A percentile compares a stretch with the other conserved stretches of the same genome.
Evolutionary conservation across 2,888 invertebrate species (phyloP).

Genomic region (Drosophila phalerata): DNA sequence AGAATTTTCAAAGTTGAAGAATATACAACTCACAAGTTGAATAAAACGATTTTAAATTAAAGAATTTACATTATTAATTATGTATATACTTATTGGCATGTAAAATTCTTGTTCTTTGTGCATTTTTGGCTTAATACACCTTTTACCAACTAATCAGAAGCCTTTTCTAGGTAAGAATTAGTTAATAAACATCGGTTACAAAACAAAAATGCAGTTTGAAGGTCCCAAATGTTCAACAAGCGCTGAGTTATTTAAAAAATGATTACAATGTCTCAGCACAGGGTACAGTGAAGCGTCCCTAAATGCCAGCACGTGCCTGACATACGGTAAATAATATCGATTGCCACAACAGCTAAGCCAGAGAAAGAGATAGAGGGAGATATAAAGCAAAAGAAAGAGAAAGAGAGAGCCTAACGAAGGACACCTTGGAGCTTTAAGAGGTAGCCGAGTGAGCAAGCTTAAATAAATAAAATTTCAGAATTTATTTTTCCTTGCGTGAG

Average conservation of each 20-base stretch:
- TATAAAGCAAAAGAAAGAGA: not conserved
- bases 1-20: not conserved
- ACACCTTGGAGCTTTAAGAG: slow-evolving; percentile 53
- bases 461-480: slow-evolving; percentile 59
- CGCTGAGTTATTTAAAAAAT: slow-evolving; percentile 44
- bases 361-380: not conserved
- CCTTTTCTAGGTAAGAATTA: not conserved
- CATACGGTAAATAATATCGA: slow-evolving; percentile 61
- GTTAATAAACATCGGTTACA: not conserved
- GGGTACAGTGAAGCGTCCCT: slow-evolving; percentile 28
- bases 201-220: not conserved
- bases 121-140: not conserved
- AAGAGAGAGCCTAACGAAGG: slow-evolving; percentile 4
- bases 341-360: slow-evolving; percentile 26
- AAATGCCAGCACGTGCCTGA: slow-evolving; percentile 57
- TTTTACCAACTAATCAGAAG: not conserved
- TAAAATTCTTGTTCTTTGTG: too few species aligned
- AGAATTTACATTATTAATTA: too few species aligned
- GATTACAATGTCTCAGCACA: slow-evolving; percentile 28
- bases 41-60: too few species aligned
- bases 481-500: slow-evolving; percentile 22
- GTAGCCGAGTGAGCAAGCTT: slow-evolving; percentile 20
- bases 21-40: too few species aligned
- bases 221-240: slow-evolving; percentile 15
- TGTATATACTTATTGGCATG: too few species aligned